These are phyloP conservation scores for Venustaconcha ellipsiformis DNA, from an alignment of 1,140 invertebrate genomes.

Conservation along the genomic window DNA sequence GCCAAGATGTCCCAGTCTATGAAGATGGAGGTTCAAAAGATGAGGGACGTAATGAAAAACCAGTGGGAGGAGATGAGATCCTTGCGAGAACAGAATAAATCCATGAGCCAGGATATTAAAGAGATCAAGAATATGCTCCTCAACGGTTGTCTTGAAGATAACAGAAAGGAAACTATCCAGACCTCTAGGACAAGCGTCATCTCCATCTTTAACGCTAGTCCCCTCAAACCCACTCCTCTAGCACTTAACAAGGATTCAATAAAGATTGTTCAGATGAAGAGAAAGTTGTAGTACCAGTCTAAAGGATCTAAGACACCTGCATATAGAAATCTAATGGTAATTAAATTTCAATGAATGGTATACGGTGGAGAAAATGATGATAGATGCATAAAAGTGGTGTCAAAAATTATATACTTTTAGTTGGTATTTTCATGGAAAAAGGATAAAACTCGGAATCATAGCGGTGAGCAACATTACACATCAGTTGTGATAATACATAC, in stretches of 20 bases:
- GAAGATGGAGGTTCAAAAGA: constrained; percentile 47
- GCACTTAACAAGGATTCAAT: constrained; percentile 27
- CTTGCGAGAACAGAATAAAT: constrained; percentile 46
- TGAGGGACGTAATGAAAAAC: constrained; percentile 53
- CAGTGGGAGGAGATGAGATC: constrained; percentile 52
- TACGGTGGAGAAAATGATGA: too few relatives aligned
- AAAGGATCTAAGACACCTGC: too few relatives aligned
- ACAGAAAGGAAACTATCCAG: background rate
- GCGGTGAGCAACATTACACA: too few relatives aligned
- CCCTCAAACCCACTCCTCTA: constrained; percentile 29
- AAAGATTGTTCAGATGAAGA: background rate
- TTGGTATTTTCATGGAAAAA: too few relatives aligned
- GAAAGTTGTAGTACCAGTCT: too few relatives aligned
- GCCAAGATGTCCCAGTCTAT: constrained; percentile 39
- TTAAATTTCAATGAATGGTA: too few relatives aligned
- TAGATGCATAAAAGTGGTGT: too few relatives aligned
- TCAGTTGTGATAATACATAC: too few relatives aligned
- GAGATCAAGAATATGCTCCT: constrained; percentile 46
- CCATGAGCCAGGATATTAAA: constrained; percentile 46
- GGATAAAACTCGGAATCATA: too few relatives aligned
- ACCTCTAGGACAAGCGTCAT: too few relatives aligned
- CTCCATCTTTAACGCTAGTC: constrained; percentile 10
- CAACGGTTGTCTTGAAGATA: constrained; percentile 27
- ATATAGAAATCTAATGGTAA: too few relatives aligned
- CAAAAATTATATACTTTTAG: too few relatives aligned